phyloP scores from a whole-genome alignment of 2,888 invertebrate genomes.

The Eupsilia transversa region DNA sequence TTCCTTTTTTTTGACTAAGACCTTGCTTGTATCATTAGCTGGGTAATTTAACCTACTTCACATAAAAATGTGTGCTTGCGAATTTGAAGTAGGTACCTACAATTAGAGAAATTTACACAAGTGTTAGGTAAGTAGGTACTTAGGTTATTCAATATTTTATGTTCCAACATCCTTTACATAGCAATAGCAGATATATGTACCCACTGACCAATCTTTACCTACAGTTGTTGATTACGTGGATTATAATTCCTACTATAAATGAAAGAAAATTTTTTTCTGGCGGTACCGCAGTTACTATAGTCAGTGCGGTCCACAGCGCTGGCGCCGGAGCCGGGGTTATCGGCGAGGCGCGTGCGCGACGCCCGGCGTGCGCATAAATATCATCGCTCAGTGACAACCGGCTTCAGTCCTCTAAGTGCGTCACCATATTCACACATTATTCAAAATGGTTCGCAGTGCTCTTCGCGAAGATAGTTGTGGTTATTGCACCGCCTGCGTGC shows the following conservation, averaged over 20 bases:
- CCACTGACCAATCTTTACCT: slow-evolving; percentile 14
- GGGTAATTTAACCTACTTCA: neutral
- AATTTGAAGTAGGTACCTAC: neutral
- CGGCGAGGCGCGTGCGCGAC: slow-evolving; percentile 87
- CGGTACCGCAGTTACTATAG: slow-evolving; percentile 58
- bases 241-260: slow-evolving; percentile 21
- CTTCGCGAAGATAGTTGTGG: slow-evolving; percentile 85
- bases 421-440: slow-evolving; percentile 59
- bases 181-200: slow-evolving; percentile 23
- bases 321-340: slow-evolving; percentile 87
- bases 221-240: slow-evolving; percentile 42
- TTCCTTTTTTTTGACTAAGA: neutral
- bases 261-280: slow-evolving; percentile 54
- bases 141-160: neutral
- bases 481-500: slow-evolving; percentile 87
- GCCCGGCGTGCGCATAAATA: slow-evolving; percentile 84
- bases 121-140: no score
- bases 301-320: slow-evolving; percentile 71
- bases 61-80: neutral
- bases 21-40: neutral
- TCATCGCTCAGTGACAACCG: slow-evolving; percentile 69
- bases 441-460: slow-evolving; percentile 83
- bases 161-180: slow-evolving; percentile 24
- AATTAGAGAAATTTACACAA: neutral
- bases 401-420: slow-evolving; percentile 80